Conservation (phyloP, 2,888 invertebrate species). For the Drosophila borborema region DNA sequence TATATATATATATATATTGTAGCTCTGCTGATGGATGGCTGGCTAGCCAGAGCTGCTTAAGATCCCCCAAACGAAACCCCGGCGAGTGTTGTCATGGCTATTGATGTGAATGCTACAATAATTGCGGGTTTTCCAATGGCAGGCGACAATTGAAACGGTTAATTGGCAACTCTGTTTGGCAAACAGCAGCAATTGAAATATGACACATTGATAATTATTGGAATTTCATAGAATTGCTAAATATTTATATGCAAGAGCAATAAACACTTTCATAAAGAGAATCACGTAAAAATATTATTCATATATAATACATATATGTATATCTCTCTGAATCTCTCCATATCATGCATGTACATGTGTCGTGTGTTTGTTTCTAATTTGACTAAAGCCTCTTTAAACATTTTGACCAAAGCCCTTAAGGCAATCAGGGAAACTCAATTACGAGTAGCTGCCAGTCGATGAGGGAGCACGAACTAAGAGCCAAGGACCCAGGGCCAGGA, state of each 20-base stretch:
- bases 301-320: no score
- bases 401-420: slow-evolving; percentile 15
- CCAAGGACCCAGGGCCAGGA: slow-evolving; percentile 1
- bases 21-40: slow-evolving; percentile 25
- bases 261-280: background rate
- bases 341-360: background rate
- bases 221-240: background rate
- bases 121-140: slow-evolving; percentile 49
- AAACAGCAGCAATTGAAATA: slow-evolving; percentile 33
- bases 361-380: slow-evolving; percentile 10
- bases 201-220: background rate
- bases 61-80: slow-evolving; percentile 21
- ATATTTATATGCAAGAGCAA: background rate
- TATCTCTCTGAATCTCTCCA: background rate
- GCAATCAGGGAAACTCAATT: slow-evolving; percentile 52
- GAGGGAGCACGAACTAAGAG: background rate
- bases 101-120: slow-evolving; percentile 34
- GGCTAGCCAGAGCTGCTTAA: slow-evolving; percentile 11
- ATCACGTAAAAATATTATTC: no score
- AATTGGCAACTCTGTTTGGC: slow-evolving; percentile 51
- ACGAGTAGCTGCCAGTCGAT: slow-evolving; percentile 18
- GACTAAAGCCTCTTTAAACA: slow-evolving; percentile 19
- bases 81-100: slow-evolving; percentile 32
- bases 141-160: slow-evolving; percentile 55
- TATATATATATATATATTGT: slow-evolving; percentile 34